These are phyloP conservation scores for Zingel zingel DNA, from an alignment of 2,113 vertebrate species.

Conservation along the genomic window DNA sequence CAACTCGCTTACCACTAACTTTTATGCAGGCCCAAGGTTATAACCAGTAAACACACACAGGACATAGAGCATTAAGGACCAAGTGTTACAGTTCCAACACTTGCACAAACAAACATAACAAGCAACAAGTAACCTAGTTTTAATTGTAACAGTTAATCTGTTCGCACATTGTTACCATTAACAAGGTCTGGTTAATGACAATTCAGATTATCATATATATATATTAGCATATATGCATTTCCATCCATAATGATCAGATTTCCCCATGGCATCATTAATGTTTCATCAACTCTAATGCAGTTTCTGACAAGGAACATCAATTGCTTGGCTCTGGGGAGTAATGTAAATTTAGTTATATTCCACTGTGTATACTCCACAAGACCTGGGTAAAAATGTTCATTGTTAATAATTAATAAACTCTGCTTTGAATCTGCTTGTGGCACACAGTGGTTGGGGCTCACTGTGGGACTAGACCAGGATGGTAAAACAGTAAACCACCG, in stretches of 20 bases:
- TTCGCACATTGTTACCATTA: background rate
- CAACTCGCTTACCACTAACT: background rate
- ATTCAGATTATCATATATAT: background rate
- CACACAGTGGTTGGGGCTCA: slow-evolving; percentile 12
- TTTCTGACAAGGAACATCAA: slow-evolving; percentile 24
- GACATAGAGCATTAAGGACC: background rate
- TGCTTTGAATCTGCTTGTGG: slow-evolving; percentile 15
- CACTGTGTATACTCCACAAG: background rate
- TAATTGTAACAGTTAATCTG: background rate
- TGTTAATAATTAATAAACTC: slow-evolving; percentile 37
- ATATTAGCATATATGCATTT: background rate
- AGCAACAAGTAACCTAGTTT: background rate
- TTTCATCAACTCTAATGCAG: slow-evolving; percentile 21
- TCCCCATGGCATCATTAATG: background rate
- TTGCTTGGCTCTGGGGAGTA: slow-evolving; percentile 10
- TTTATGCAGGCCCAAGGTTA: background rate
- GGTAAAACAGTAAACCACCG: background rate
- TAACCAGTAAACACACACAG: background rate
- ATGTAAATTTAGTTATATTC: slow-evolving; percentile 26
- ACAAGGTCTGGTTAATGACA: background rate
- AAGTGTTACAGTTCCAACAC: background rate
- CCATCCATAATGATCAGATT: background rate
- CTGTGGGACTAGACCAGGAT: background rate
- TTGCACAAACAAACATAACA: background rate
- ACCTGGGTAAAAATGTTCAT: background rate